Evolutionary conservation across 1,140 invertebrate species (phyloP).

Genomic region (Aradophagus sp.): DNA sequence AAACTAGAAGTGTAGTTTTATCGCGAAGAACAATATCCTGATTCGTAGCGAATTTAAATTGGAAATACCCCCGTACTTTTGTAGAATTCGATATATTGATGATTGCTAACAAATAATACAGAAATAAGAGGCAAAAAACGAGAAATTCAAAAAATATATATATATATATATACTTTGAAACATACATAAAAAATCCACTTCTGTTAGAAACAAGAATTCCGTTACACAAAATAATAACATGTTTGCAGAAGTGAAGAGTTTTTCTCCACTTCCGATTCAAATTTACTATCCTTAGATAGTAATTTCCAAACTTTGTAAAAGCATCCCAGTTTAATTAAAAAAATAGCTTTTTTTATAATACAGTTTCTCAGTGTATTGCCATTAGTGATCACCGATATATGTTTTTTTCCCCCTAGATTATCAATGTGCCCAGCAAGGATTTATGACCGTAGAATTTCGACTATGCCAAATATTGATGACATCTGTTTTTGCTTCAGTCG

Average conservation of each 20-base stretch:
- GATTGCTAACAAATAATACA: conserved; percentile 27
- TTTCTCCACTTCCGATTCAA: too few species aligned
- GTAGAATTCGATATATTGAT: conserved; percentile 30
- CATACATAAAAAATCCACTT: too few species aligned
- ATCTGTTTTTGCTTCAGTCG: conserved; percentile 43
- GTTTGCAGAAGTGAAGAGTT: too few species aligned
- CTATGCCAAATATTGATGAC: conserved; percentile 29
- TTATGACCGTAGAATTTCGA: conserved; percentile 40
- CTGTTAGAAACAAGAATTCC: too few species aligned
- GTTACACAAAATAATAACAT: too few species aligned
- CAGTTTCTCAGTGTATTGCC: conserved; percentile 2
- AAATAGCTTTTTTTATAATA: conserved; percentile 7
- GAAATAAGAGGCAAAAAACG: not conserved
- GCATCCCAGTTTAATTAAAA: too few species aligned
- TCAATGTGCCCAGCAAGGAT: conserved; percentile 38
- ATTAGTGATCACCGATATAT: conserved; percentile 30
- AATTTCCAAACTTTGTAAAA: too few species aligned
- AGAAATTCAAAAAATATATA: too few species aligned
- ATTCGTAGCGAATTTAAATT: conserved; percentile 34
- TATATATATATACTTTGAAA: too few species aligned
- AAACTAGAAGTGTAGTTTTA: conserved; percentile 44
- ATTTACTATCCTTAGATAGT: too few species aligned
- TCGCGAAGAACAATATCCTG: conserved; percentile 29
- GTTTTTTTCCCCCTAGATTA: conserved; percentile 39
- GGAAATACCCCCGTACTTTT: conserved; percentile 35